Conservation (phyloP, 2,113 vertebrate genomes). For the Sinosuthora webbiana region DNA sequence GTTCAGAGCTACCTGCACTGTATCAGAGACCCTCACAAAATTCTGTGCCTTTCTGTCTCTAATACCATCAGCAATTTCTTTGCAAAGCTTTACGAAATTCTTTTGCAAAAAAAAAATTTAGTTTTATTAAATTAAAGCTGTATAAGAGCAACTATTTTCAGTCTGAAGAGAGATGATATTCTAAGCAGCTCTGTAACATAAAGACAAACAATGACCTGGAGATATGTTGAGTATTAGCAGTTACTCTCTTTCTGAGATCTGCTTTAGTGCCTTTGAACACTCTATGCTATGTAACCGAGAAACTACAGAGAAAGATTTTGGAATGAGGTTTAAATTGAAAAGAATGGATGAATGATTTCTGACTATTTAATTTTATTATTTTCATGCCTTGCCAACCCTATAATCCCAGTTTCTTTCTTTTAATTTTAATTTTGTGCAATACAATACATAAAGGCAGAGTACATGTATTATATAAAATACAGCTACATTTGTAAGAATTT, state of each 20-base stretch:
- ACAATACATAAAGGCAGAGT: background rate
- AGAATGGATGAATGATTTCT: background rate
- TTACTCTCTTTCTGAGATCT: background rate
- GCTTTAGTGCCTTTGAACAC: background rate
- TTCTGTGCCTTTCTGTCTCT: background rate
- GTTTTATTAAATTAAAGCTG: background rate
- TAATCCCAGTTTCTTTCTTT: background rate
- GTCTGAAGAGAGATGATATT: background rate
- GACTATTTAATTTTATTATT: background rate
- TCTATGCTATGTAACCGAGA: background rate
- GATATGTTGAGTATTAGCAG: fast-evolving
- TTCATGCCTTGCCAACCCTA: background rate
- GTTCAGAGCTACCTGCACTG: background rate
- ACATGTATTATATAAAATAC: background rate
- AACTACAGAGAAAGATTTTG: background rate
- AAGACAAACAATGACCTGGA: background rate
- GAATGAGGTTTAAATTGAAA: background rate
- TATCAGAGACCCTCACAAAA: background rate
- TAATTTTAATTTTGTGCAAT: background rate
- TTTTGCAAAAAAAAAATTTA: background rate
- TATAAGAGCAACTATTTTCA: background rate
- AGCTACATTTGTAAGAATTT: background rate
- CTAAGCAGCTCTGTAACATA: background rate
- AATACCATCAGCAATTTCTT: background rate
- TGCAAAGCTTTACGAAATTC: background rate